Evolutionary conservation across 2,888 invertebrate species (phyloP).

Genomic region (Keiferia lycopersicella): DNA sequence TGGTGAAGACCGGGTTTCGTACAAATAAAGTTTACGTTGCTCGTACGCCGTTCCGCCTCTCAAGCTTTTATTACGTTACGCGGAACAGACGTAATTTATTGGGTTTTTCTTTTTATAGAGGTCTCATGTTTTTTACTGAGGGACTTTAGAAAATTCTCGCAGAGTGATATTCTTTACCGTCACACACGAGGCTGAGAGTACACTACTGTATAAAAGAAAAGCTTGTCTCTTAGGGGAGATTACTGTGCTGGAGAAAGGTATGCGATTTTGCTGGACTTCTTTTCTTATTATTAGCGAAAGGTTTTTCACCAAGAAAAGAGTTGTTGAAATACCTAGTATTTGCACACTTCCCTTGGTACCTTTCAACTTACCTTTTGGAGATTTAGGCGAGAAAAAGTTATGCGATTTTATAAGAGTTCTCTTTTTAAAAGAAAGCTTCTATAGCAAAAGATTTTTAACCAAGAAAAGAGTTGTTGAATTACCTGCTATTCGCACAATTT

Average conservation of each 20-base stretch:
- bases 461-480: no score
- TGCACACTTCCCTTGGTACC: no score
- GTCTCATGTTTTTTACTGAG: neutral
- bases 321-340: no score
- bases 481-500: neutral
- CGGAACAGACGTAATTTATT: slow-evolving; percentile 22
- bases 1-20: slow-evolving; percentile 19
- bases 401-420: no score
- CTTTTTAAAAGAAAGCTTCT: no score
- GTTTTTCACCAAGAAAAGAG: no score
- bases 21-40: slow-evolving; percentile 31
- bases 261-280: no score
- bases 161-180: neutral
- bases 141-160: neutral
- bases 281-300: no score
- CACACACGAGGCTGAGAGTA: neutral
- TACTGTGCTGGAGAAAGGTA: no score
- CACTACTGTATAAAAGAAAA: neutral
- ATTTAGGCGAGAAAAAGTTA: no score
- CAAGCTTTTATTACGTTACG: slow-evolving; percentile 30
- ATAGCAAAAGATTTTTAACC: neutral
- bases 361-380: no score
- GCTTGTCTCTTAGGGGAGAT: neutral
- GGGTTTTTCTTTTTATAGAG: neutral
- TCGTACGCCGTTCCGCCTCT: slow-evolving; percentile 20